phyloP scores from a whole-genome alignment of 2,113 vertebrate genomes.

The Rhinoderma darwinii region DNA sequence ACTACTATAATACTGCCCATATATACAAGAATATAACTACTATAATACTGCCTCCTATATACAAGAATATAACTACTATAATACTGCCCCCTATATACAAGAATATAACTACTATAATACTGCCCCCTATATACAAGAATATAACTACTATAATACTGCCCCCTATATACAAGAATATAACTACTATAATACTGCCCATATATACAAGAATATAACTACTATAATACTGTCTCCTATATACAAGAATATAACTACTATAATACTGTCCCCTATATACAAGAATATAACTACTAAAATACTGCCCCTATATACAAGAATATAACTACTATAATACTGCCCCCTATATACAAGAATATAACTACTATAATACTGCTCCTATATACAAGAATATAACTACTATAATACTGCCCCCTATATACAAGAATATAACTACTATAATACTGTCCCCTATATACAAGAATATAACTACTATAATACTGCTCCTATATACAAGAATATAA shows the following conservation, averaged over 20 bases:
- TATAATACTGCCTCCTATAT: too few species aligned
- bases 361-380: background rate
- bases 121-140: background rate
- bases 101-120: constrained; percentile 6
- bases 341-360: too few species aligned
- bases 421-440: background rate
- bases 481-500: background rate
- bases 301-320: background rate
- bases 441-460: background rate
- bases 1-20: too few species aligned
- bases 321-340: constrained; percentile 8
- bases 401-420: background rate
- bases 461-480: background rate
- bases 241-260: constrained; percentile 7
- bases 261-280: background rate
- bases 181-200: background rate
- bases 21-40: too few species aligned
- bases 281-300: constrained; percentile 15
- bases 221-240: constrained; percentile 2
- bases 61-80: background rate
- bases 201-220: constrained; percentile 3
- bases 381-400: background rate
- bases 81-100: background rate
- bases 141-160: background rate
- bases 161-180: background rate